Evolutionary conservation across 2,113 vertebrate genomes (phyloP).

Genomic region (Cacatua alba): DNA sequence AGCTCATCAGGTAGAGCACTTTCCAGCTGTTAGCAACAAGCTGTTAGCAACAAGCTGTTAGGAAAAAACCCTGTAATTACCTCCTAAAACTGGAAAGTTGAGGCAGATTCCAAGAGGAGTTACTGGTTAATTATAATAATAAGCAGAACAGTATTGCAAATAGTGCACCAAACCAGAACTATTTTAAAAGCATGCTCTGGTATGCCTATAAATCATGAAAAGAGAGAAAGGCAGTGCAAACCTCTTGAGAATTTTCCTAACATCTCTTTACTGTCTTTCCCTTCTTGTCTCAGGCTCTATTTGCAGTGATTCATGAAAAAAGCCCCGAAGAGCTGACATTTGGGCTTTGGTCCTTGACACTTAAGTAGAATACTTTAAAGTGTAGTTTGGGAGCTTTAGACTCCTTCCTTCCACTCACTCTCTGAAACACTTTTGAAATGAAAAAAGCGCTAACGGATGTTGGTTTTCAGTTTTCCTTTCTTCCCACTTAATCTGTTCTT

Average conservation of each 20-base stretch:
- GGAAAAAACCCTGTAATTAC: neutral
- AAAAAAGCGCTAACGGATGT: neutral
- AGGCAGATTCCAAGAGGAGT: neutral
- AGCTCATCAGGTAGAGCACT: neutral
- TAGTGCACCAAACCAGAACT: neutral
- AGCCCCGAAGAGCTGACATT: constrained; percentile 24
- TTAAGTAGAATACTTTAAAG: constrained; percentile 46
- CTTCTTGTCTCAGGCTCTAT: neutral
- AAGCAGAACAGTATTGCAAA: neutral
- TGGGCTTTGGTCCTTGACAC: constrained; percentile 49
- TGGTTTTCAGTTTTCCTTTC: constrained; percentile 31
- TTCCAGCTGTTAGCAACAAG: neutral
- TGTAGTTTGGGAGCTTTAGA: constrained; percentile 27
- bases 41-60: neutral
- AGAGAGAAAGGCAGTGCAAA: neutral
- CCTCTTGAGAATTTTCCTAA: constrained; percentile 35
- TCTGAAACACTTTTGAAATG: constrained; percentile 49
- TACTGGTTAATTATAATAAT: neutral
- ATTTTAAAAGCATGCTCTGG: neutral
- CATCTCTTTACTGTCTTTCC: constrained; percentile 14
- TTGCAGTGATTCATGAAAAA: constrained; percentile 54
- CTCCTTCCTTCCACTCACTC: constrained; percentile 22
- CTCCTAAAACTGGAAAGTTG: neutral
- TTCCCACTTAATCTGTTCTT: neutral
- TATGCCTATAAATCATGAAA: neutral